Conservation (phyloP, 2,888 invertebrate genomes). For the Drosophila cyrtoloma region DNA sequence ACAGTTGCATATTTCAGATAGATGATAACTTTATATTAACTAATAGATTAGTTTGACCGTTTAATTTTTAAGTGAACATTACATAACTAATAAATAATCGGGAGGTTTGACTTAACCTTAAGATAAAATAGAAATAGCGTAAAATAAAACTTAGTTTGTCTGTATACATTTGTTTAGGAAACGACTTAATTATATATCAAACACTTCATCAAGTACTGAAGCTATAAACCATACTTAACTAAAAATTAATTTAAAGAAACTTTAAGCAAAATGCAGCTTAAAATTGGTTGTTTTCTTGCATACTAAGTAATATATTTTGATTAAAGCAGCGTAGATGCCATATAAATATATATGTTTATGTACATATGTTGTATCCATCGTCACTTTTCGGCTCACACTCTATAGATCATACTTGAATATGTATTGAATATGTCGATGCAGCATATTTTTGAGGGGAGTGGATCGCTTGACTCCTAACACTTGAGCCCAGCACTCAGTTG, state of each 20-base stretch:
- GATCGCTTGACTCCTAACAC: not conserved
- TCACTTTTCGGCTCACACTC: not conserved
- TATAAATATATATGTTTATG: not conserved
- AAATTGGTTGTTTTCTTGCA: not conserved
- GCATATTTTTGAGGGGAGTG: not conserved
- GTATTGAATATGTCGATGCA: constrained; percentile 12
- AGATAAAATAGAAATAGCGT: not conserved
- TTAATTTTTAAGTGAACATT: not conserved
- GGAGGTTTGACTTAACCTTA: not conserved
- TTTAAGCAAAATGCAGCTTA: not conserved
- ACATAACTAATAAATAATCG: no score
- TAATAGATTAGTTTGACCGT: not conserved
- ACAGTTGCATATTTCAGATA: not conserved
- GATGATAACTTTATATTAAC: not conserved
- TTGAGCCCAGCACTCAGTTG: not conserved
- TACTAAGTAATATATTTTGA: not conserved
- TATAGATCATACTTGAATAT: not conserved
- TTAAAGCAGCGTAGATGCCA: not conserved
- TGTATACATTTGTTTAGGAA: not conserved
- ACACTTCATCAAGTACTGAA: not conserved
- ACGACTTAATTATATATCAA: not conserved
- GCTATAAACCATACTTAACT: not conserved
- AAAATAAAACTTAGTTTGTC: not conserved
- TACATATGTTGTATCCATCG: not conserved
- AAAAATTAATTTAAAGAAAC: not conserved